Evolutionary conservation across 2,113 vertebrate species (phyloP).

Genomic region (Indicator indicator): DNA sequence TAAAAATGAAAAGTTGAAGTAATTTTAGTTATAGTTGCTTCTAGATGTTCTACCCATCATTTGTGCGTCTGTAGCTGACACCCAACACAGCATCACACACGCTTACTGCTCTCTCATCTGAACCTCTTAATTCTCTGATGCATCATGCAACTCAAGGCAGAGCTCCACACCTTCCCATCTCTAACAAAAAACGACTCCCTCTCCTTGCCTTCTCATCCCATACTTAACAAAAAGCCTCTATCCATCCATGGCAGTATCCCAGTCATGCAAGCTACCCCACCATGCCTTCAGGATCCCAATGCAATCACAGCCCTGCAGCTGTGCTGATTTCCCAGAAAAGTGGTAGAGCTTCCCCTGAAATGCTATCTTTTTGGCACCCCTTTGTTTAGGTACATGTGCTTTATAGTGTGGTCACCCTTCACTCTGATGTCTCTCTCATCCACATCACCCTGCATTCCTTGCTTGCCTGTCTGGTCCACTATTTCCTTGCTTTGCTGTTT

Average conservation of each 20-base stretch:
- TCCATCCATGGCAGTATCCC: neutral
- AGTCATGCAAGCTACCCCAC: neutral
- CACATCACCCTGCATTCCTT: neutral
- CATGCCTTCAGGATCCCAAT: neutral
- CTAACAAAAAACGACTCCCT: neutral
- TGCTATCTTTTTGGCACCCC: neutral
- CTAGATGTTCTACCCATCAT: neutral
- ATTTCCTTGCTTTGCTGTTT: neutral
- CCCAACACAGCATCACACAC: neutral
- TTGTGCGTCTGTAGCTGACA: neutral
- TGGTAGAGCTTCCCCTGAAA: neutral
- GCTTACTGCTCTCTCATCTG: neutral
- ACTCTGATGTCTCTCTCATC: neutral
- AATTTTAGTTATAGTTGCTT: conserved; percentile 38
- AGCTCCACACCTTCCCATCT: neutral
- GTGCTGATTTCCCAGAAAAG: neutral
- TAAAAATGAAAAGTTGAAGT: conserved; percentile 37
- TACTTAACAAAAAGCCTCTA: neutral
- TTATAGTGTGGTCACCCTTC: neutral
- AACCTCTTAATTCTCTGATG: neutral
- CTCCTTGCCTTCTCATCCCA: rapidly evolving
- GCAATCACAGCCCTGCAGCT: neutral
- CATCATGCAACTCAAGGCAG: neutral
- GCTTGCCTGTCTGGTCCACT: neutral
- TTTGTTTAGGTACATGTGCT: neutral